Evolutionary conservation across 2,888 invertebrate species (phyloP), one percentile per base, ranked within the genome.

Genomic region (Spodoptera exigua): DNA sequence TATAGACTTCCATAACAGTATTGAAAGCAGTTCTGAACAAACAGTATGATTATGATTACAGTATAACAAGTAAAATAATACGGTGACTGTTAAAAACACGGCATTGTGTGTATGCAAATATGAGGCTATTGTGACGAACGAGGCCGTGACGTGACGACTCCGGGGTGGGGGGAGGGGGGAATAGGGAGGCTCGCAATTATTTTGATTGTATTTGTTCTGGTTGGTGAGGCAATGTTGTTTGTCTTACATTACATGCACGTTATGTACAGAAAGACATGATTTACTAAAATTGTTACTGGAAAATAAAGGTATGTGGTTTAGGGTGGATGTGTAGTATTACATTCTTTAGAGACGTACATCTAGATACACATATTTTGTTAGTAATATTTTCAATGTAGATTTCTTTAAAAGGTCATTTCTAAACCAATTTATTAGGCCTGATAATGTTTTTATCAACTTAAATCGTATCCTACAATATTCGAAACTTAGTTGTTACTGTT

Each of bases 191-290:
- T 18, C 1, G 39, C 37, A 40, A 64, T 70, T 49, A 70, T 53
- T 39, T 64, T 74, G 65, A 81, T 78, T 72, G 53, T 74, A 59
- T 79, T 80, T 78, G 74, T 56, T 75, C 53, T 59, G 56, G 11
- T 37, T n/a, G 7, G 27, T 27, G 17, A n/a, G 7, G 17, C 3
- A 18, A 39, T 16, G 12, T 44, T 35, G 13, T 21, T 40, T 47
- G 18, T 32, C 7, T 43, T 13, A 9, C 27, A 27, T 27, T 27
- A 27, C 7, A 27, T 27, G 27, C 27, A 27, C 27, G 27, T 27
- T 9, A 27, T 27, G 27, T 37, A 18, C 39, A 32, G 3, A n/a
- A 13, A 41, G 10, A 27, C 9, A 5, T 0, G 21, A 3, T 21
- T 12, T 14, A 16, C 13, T 17, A 12, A 14, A 1, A 10, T 12